Evolutionary conservation across 2,797 vertebrate genomes (phyloP), one percentile per base, ranked within the genome.

Genomic region (Onychomys arenicola): DNA sequence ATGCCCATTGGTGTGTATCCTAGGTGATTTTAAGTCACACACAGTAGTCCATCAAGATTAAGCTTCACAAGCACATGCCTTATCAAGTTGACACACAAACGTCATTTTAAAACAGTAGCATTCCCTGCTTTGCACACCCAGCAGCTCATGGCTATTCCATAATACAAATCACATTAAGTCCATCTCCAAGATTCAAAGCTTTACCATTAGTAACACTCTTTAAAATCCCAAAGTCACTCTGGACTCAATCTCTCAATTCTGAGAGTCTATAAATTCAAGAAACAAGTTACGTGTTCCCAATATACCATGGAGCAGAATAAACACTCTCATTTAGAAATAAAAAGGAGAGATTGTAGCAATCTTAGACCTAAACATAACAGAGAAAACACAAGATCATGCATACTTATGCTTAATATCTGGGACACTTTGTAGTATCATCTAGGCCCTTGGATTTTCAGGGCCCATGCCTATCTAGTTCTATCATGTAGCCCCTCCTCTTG

Each of bases 91-190:
- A 32, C 16, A 65, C 17, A 5, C 34, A 65, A 65, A 46, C 8
- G 3, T 21, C 19, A 10, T 61, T 84, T 65, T 32, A 32, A 63
- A 61, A 46, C 27, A 32, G 40, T 46, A 12, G 29, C 43, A 46
- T 83, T 29, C n/a, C 7, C 6, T 34, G 16, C 16, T 5, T 7
- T 43, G 27, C 4, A 13, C 7, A 0, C 25, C 25, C 2, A 43
- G 14, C 12, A 59, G n/a, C 21, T 59, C 25, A 83, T 40, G 25
- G 25, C 6, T 40, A 83, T 29, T 3, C 19, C 57, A 83, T 84
- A 65, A 84, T 46, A 27, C 23, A 84, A 84, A 65, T 32, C 34
- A 10, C 16, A 13, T 43, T 21, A 46, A 11, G 25, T 32, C 40
- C 16, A 65, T 19, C 10, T 59, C 27, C 82, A 27, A 46, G 9